Conservation (phyloP, 2,113 vertebrate genomes). For the Anarhynchus alexandrinus region DNA sequence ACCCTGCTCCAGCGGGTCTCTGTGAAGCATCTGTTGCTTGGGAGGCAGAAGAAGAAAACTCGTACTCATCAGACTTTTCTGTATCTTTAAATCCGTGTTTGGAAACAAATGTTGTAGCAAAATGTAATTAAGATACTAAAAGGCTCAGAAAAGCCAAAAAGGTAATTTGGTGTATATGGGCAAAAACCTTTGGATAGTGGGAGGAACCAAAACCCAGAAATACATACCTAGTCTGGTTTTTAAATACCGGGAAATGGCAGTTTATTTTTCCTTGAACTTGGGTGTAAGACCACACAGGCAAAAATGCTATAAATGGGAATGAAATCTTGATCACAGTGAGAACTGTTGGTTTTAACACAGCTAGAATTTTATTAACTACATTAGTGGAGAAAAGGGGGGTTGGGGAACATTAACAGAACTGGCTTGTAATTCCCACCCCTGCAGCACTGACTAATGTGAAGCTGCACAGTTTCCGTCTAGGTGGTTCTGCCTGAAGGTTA, state of each 20-base stretch:
- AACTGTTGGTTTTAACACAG: not conserved
- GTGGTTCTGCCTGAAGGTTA: not conserved
- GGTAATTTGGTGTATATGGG: no score
- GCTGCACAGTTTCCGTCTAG: not conserved
- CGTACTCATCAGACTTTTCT: rapidly evolving
- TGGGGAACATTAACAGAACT: not conserved
- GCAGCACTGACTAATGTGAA: not conserved
- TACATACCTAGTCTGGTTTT: rapidly evolving
- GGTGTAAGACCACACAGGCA: not conserved
- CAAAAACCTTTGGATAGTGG: not conserved
- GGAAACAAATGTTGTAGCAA: not conserved
- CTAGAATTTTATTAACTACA: no score
- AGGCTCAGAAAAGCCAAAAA: not conserved
- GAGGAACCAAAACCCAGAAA: not conserved
- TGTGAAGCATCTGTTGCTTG: not conserved
- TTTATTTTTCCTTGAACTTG: not conserved
- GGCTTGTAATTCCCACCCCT: not conserved
- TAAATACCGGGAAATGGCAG: not conserved
- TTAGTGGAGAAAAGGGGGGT: not conserved
- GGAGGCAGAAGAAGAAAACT: not conserved
- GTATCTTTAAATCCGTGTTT: rapidly evolving
- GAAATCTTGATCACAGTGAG: not conserved
- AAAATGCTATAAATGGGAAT: not conserved
- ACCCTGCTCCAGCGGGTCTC: not conserved
- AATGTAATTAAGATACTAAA: not conserved